Base-by-base conservation (phyloP, 1,140 invertebrate species). In the Drosophila melanica region DNA sequence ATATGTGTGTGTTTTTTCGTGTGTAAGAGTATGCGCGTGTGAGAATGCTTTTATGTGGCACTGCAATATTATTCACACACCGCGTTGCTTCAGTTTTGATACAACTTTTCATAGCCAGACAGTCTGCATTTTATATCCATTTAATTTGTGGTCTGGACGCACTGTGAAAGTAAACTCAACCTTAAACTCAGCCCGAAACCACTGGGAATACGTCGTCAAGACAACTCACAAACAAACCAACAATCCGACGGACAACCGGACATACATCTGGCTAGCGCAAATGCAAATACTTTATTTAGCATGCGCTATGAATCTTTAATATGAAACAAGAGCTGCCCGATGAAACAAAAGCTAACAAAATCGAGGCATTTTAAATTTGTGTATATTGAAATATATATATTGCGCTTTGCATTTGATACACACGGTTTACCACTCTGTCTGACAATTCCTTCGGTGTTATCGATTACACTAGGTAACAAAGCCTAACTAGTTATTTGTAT, bases 61-160 rank as follows among this genome's bases (percentile, higher is more conserved):
- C 47, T 81, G 75, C 73, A 65, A 74, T 68, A 77, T 70, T 58
- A 69, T 69, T 57, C 51, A 55, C 48, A 62, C 27, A 60, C 66
- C 7, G 23, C n/a, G 23, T 62, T 69, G 69, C 33, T 23, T 39
- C 44, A 18, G 45, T 14, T 44, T 67, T 39, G 53, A 50, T 5
- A 37, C 12, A n/a, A 35, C 45, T 54, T 55, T 33, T 23, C n/a
- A 41, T 54, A 14, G 35, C 33, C 39, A 27, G 18, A 16, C 58
- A 51, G 63, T 18, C 42, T 84, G 79, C 80, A 84, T 82, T 79
- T 79, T 71, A 84, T 81, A 86, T 86, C 81, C 74, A 84, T 84
- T 84, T 86, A 84, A 84, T 84, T 86, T 86, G 81, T 35, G 81
- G 81, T 63, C 55, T 45, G 65, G 23, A 14, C 48, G 8, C 51